Conservation (phyloP, 2,888 invertebrate species). For the Cataglyphis albicans region DNA sequence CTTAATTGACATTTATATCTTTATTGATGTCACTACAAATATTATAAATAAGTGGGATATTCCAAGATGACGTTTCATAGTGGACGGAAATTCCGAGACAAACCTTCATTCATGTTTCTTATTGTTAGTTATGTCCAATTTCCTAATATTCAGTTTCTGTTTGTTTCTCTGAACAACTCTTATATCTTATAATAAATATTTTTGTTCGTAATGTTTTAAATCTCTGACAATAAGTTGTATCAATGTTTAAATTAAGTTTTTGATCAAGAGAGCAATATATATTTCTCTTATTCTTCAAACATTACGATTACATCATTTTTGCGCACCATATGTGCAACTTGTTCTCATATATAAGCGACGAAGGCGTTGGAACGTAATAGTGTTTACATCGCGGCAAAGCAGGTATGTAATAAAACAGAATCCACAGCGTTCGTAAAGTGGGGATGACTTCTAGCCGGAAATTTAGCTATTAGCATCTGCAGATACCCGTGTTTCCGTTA, state of each 20-base stretch:
- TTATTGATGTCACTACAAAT: not conserved
- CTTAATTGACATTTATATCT: not conserved
- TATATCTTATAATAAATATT: not conserved
- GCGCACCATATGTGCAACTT: slow-evolving; percentile 9
- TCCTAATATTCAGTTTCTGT: not conserved
- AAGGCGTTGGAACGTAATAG: not conserved
- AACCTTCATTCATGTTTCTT: not conserved
- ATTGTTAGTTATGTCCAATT: not conserved
- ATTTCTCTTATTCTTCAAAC: not conserved
- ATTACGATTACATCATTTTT: not conserved
- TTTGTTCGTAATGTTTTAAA: not conserved
- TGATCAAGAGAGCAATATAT: not conserved
- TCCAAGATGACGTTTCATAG: slow-evolving; percentile 12
- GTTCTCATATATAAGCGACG: not conserved
- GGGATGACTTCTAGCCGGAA: slow-evolving; percentile 29
- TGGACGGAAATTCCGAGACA: slow-evolving; percentile 14
- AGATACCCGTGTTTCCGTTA: slow-evolving; percentile 24
- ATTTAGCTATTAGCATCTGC: slow-evolving; percentile 5
- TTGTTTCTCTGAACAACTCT: not conserved
- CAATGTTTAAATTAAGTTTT: slow-evolving; percentile 14
- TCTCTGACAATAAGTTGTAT: not conserved
- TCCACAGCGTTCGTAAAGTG: slow-evolving; percentile 5
- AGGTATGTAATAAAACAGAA: slow-evolving; percentile 11
- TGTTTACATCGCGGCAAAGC: not conserved
- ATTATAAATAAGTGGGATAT: not conserved